Conservation (phyloP, 2,113 vertebrate species). For the Engystomops pustulosus region DNA sequence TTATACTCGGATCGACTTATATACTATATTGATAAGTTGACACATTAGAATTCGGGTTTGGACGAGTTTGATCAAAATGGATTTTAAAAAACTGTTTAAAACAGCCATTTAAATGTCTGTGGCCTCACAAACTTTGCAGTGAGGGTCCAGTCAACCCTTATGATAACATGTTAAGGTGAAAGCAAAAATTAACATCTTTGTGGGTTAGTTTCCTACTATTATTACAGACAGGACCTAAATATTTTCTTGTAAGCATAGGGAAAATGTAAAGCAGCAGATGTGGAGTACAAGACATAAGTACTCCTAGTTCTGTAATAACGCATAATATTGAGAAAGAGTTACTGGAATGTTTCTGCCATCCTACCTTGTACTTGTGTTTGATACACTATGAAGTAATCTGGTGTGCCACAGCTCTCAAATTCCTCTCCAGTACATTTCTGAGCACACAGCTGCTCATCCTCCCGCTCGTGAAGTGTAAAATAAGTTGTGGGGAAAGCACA, state of each 20-base stretch:
- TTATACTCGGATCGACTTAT: no score
- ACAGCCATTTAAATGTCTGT: no score
- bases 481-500: conserved; percentile 90
- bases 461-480: conserved; percentile 90
- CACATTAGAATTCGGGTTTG: no score
- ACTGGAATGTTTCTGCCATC: neutral
- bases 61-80: no score
- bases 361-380: conserved; percentile 98
- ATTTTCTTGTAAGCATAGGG: neutral
- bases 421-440: conserved; percentile 86
- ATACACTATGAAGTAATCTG: conserved; percentile 89
- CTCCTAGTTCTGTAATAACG: neutral
- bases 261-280: neutral
- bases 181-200: no score
- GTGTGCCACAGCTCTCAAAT: conserved; percentile 90
- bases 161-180: no score
- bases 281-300: neutral
- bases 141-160: no score
- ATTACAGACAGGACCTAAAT: neutral
- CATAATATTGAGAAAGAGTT: conserved; percentile 9
- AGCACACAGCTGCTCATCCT: conserved; percentile 89
- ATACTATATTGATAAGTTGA: no score
- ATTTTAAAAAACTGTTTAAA: no score
- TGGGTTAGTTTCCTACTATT: neutral
- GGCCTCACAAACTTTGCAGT: no score